Evolutionary conservation across 2,797 vertebrate genomes (phyloP).

Genomic region (Poeciliopsis infans): DNA sequence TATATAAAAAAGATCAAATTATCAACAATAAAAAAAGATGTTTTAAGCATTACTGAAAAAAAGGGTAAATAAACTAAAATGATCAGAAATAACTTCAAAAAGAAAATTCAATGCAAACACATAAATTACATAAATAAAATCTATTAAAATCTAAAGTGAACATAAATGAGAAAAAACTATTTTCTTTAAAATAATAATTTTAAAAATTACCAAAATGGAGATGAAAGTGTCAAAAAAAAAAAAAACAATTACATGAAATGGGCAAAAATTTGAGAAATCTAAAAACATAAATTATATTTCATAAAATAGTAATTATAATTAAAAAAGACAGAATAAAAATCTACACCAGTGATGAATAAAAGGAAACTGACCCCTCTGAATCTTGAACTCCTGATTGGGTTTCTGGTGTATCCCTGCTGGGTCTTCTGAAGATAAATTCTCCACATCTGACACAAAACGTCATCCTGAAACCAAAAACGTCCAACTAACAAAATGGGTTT

Average conservation of each 20-base stretch:
- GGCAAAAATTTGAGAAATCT: not conserved
- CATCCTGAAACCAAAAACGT: constrained; percentile 76
- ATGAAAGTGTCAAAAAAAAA: not conserved
- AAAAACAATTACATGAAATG: not conserved
- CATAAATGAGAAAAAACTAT: not conserved
- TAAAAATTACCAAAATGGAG: not conserved
- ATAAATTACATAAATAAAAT: not conserved
- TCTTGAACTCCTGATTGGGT: constrained; percentile 12
- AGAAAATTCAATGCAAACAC: not conserved
- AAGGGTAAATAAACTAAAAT: not conserved
- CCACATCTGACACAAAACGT: constrained; percentile 86
- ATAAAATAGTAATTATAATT: too few species aligned
- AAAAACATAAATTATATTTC: not conserved
- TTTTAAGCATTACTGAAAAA: not conserved
- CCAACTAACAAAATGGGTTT: not conserved
- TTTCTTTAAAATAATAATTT: not conserved
- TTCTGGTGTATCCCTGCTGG: constrained; percentile 82
- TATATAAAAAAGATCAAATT: too few species aligned
- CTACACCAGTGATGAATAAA: not conserved
- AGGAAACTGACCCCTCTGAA: constrained; percentile 50
- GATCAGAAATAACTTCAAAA: not conserved
- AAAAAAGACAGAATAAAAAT: not conserved
- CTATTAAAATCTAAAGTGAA: not conserved
- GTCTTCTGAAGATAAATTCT: constrained; percentile 89
- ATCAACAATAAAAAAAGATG: not conserved